Base-by-base conservation (phyloP, 2,888 invertebrate genomes). In the Hermaeophaga mercurialis region DNA sequence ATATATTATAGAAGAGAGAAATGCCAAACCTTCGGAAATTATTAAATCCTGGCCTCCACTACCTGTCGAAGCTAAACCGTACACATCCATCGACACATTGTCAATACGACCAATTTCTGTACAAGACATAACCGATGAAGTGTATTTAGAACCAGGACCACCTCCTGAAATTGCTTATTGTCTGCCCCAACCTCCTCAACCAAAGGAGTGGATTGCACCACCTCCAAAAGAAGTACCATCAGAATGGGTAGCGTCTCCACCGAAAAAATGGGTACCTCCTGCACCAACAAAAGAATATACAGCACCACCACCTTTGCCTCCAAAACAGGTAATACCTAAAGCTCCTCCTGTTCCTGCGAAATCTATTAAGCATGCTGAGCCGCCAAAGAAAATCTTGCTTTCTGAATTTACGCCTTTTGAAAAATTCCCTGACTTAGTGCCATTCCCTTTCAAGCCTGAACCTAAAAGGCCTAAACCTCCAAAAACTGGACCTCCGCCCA, bases 131-230 rank as follows among this genome's bases (percentile, higher is more conserved):
- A 72, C 80, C 6, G 75, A 80, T 61, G 81, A 81, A 64, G 75
- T 84, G 3, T 75, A 79, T 61, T 70, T 87, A n/a, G 82, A 85
- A 69, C 87, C 87, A 0, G 88, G 87, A 3, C 80, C 86, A 8
- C 85, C 87, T 2, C 86, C 87, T 11, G 85, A 86, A 76, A 85
- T 88, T 6, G 85, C 81, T 34, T 88, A 81, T 72, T 19, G 31
- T 41, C 18, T 12, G 14, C 12, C 52, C 12, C 24, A 22, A 44
- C 33, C 34, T 12, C 52, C 52, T 46, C 61, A 50, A 28, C 12
- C 34, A 18, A 33, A 34, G 28, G 52, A 52, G 31, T 52, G 52
- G 52, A 28, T 44, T 8, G 52, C 52, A 24, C 58, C 58, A 14
- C 80, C 82, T 1, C 80, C 82, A 1, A 66, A 73, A 17, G 70